These are phyloP conservation scores for Diphyllodes magnificus DNA, from an alignment of 2,113 vertebrate species.

Conservation along the genomic window DNA sequence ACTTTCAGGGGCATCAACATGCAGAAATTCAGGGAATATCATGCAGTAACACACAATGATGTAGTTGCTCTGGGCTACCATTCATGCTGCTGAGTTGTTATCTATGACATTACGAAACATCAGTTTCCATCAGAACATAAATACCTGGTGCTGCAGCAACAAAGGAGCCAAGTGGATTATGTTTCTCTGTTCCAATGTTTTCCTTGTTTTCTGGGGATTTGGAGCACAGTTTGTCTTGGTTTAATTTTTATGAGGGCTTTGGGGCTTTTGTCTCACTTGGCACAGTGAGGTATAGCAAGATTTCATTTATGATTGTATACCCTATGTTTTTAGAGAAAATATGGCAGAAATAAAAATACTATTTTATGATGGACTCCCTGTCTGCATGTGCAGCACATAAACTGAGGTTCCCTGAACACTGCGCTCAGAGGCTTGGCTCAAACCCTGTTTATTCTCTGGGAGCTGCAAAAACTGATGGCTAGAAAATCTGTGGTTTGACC, in stretches of 20 bases:
- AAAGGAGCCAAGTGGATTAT: background rate
- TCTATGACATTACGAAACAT: background rate
- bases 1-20: background rate
- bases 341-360: background rate
- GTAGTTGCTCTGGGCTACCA: background rate
- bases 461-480: background rate
- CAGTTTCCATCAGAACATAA: background rate
- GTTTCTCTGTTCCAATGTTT: background rate
- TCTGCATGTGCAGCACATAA: background rate
- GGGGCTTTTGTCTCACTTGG: background rate
- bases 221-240: constrained; percentile 26
- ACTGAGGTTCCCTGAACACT: background rate
- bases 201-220: constrained; percentile 27
- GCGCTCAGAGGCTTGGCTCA: fast-evolving
- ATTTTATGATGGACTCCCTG: background rate
- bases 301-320: background rate
- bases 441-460: background rate
- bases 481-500: background rate
- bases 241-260: constrained; percentile 37
- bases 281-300: background rate
- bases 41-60: background rate
- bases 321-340: background rate
- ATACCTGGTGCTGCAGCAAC: background rate
- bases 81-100: background rate
- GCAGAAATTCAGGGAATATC: background rate